These are phyloP conservation scores for Mus musculus DNA, from an alignment of 2,113 vertebrate genomes.

Conservation along the genomic window DNA sequence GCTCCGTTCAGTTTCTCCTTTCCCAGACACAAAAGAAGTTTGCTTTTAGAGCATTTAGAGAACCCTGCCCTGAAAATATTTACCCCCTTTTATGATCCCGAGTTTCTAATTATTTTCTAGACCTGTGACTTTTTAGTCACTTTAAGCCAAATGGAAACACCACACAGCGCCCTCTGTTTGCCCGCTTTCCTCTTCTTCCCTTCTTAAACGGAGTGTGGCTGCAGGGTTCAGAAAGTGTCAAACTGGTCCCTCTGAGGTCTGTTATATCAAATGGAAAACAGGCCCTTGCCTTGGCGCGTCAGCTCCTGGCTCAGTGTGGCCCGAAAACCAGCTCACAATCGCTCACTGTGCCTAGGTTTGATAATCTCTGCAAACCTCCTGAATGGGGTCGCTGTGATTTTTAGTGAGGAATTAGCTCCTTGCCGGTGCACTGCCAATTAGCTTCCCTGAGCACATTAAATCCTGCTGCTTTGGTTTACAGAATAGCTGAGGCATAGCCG, in stretches of 20 bases:
- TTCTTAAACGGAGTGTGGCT: conserved; percentile 79
- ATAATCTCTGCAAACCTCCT: conserved; percentile 89
- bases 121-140: conserved; percentile 61
- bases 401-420: conserved; percentile 94
- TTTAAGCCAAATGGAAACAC: conserved; percentile 64
- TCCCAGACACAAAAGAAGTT: neutral
- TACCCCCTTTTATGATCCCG: neutral
- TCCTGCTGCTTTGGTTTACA: conserved; percentile 94
- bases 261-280: conserved; percentile 84
- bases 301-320: conserved; percentile 81
- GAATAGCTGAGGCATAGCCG: conserved; percentile 95
- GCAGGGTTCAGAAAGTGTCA: conserved; percentile 78
- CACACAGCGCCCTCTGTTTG: conserved; percentile 25
- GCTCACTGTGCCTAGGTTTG: conserved; percentile 87
- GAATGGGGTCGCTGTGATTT: conserved; percentile 93
- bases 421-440: conserved; percentile 96
- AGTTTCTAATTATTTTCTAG: conserved; percentile 42
- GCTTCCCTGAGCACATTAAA: conserved; percentile 94
- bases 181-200: conserved; percentile 59
- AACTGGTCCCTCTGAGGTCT: conserved; percentile 76
- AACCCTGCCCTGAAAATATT: conserved; percentile 36
- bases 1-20: neutral
- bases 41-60: neutral
- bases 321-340: conserved; percentile 86
- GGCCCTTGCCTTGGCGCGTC: conserved; percentile 79